Evolutionary conservation across 2,113 vertebrate species (phyloP).

Genomic region (Parotia lawesii): DNA sequence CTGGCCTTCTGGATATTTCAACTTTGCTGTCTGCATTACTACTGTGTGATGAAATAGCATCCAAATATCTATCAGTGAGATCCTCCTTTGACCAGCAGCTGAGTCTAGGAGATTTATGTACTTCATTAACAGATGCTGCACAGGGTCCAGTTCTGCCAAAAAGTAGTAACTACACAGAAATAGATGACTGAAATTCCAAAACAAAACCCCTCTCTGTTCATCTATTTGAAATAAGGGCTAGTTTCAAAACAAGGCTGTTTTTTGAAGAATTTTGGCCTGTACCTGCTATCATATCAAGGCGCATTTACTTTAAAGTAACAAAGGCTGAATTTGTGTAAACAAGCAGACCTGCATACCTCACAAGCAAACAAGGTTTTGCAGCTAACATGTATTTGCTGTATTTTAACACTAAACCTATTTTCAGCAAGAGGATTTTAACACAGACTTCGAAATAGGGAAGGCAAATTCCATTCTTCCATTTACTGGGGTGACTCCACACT

Average conservation of each 20-base stretch:
- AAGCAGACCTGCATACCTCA: not conserved
- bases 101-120: not conserved
- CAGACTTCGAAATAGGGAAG: not conserved
- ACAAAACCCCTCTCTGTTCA: not conserved
- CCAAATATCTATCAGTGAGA: not conserved
- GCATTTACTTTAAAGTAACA: not conserved
- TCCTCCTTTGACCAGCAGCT: not conserved
- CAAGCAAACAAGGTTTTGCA: not conserved
- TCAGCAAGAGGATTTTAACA: not conserved
- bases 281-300: not conserved
- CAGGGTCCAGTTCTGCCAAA: not conserved
- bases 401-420: not conserved
- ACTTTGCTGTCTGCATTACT: not conserved
- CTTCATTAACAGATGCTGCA: not conserved
- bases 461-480: not conserved
- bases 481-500: not conserved
- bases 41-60: not conserved
- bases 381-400: not conserved
- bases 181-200: not conserved
- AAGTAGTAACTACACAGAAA: not conserved
- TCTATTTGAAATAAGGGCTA: not conserved
- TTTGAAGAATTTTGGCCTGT: not conserved
- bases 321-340: not conserved
- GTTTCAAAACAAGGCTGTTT: not conserved
- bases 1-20: not conserved